These are phyloP conservation scores for Physeter macrocephalus DNA, from an alignment of 2,113 vertebrate genomes.

Conservation along the genomic window DNA sequence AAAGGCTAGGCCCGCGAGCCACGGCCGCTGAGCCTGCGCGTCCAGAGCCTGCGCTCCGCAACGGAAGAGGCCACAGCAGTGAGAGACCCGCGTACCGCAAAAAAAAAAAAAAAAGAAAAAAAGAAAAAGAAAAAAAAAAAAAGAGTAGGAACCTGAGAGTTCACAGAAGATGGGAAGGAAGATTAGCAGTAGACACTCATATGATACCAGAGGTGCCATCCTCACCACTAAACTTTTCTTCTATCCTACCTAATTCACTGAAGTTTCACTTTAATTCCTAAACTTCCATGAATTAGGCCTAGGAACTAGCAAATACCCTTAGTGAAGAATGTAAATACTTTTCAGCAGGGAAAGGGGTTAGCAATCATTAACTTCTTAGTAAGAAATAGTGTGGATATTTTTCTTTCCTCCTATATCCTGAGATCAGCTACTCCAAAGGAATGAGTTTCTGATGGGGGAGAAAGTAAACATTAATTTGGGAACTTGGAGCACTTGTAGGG, in stretches of 20 bases:
- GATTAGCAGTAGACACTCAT: neutral
- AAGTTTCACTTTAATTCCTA: neutral
- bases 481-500: neutral
- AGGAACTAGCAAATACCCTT: neutral
- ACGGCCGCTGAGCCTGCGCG: no score
- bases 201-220: neutral
- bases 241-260: neutral
- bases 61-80: no score
- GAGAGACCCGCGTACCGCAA: no score
- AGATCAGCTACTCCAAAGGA: neutral
- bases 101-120: no score
- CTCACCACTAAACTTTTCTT: neutral
- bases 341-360: neutral
- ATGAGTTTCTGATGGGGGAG: neutral
- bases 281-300: neutral
- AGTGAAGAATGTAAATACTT: neutral
- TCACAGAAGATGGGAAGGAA: neutral
- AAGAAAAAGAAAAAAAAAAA: no score
- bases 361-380: neutral
- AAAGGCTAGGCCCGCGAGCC: no score
- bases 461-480: neutral
- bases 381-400: neutral
- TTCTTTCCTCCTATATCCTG: neutral
- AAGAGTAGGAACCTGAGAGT: neutral
- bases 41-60: no score